A percentile compares a stretch with the other conserved stretches of the same genome.
These are phyloP conservation scores for Triops longicaudatus DNA, from an alignment of 1,140 invertebrate species.

Conservation along the genomic window DNA sequence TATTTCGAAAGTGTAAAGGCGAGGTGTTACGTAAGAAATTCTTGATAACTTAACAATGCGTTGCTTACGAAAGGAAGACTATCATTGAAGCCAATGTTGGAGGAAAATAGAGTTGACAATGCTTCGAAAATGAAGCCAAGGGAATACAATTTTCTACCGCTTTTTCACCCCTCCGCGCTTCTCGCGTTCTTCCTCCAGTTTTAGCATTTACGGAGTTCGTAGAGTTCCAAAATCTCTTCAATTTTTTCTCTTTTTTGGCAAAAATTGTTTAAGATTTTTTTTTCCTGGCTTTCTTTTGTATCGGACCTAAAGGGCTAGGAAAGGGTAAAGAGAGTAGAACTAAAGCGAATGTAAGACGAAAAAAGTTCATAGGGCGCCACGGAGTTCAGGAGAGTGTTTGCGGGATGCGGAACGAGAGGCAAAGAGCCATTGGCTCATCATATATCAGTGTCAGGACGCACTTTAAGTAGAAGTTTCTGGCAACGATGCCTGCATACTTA, in stretches of 20 bases:
- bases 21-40: slow-evolving; percentile 2
- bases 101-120: neutral
- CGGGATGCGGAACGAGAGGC: neutral
- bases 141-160: slow-evolving; percentile 11
- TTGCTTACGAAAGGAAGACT: neutral
- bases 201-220: neutral
- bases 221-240: too few relatives aligned
- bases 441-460: slow-evolving; percentile 5
- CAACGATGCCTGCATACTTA: slow-evolving; percentile 14
- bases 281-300: too few relatives aligned
- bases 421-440: slow-evolving; percentile 4
- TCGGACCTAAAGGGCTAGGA: too few relatives aligned
- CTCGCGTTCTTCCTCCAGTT: neutral
- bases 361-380: neutral
- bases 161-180: too few relatives aligned
- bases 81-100: neutral
- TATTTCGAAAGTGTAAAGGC: neutral
- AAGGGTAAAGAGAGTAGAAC: neutral
- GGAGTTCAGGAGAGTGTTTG: neutral
- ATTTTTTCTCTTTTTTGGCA: too few relatives aligned
- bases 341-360: neutral
- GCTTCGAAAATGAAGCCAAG: neutral
- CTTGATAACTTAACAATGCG: neutral
- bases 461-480: slow-evolving; percentile 13
- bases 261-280: too few relatives aligned